Conservation (phyloP, 1,140 invertebrate species). For the Latrodectus geometricus region DNA sequence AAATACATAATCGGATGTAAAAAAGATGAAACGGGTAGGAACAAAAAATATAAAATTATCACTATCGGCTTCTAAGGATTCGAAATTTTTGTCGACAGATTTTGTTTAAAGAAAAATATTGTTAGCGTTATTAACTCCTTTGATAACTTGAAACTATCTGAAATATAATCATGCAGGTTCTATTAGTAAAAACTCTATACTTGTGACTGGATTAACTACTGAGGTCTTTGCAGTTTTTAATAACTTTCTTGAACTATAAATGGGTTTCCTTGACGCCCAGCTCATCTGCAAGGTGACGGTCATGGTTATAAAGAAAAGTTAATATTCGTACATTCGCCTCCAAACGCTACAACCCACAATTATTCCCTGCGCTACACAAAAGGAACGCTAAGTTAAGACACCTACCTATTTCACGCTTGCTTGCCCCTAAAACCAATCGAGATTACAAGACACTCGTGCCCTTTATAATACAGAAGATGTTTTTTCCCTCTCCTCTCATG, state of each 20-base stretch:
- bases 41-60: too few species aligned
- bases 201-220: too few species aligned
- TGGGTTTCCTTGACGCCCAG: neutral
- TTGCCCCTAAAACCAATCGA: neutral
- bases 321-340: constrained; percentile 14
- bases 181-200: too few species aligned
- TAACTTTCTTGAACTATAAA: neutral
- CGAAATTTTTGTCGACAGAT: too few species aligned
- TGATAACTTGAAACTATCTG: too few species aligned
- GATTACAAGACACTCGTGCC: constrained; percentile 20
- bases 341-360: constrained; percentile 14
- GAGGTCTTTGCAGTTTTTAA: too few species aligned
- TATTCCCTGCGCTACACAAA: constrained; percentile 30
- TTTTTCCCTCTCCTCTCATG: neutral
- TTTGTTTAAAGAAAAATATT: too few species aligned
- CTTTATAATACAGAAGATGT: constrained; percentile 16
- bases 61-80: too few species aligned
- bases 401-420: constrained; percentile 42
- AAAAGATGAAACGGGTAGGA: too few species aligned
- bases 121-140: too few species aligned
- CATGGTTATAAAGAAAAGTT: neutral
- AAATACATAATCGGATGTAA: too few species aligned
- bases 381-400: neutral
- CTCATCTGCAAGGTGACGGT: neutral
- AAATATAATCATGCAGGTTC: too few species aligned